Base-by-base conservation (phyloP, 2,888 invertebrate species). In the Zelleria hepariella region DNA sequence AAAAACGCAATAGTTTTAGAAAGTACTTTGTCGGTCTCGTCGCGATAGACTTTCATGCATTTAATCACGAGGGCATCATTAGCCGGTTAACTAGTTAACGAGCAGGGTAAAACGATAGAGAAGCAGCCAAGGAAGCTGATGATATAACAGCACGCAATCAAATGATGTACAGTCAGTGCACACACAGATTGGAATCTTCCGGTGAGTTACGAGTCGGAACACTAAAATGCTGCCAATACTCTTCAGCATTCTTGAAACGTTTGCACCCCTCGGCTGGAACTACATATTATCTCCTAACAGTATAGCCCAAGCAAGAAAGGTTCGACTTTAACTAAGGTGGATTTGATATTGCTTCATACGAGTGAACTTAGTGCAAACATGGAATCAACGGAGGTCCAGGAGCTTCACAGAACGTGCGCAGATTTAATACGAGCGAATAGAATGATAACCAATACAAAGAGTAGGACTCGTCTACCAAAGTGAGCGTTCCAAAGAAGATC, bases 161-260 rank as follows among this genome's bases (percentile, higher is more conserved):
- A 52, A 42, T 25, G 52, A 42, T 42, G 32, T 52, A 51, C 60
- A 48, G 20, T 56, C 56, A 58, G n/a, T 52, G 56, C 27, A 56
- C 23, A 51, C 23, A 51, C 56, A 61, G 61, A 61, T 61, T 61
- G 61, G 57, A 47, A 59, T 57, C 61, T 61, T 61, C 61, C 61
- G 59, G 58, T 25, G 18, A 20, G 18, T 20, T 26, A 57, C 47
- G 48, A 23, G n/a, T 47, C 25, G 24, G 48, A 18, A 42, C 57
- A 15, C 47, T 57, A 57, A 57, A 57, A 55, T 32, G 55, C 20
- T 21, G 32, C 55, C 21, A 10, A 51, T 23, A 23, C 51, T 23
- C 8, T 1, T 20, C 20, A 20, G 21, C 23, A 51, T 51, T 51
- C 51, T 21, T 21, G 51, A 18, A 23, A 51, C 51, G 23, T 21